Evolutionary conservation across 2,113 vertebrate species (phyloP).

Genomic region (Cyprinodon brontotheroides): DNA sequence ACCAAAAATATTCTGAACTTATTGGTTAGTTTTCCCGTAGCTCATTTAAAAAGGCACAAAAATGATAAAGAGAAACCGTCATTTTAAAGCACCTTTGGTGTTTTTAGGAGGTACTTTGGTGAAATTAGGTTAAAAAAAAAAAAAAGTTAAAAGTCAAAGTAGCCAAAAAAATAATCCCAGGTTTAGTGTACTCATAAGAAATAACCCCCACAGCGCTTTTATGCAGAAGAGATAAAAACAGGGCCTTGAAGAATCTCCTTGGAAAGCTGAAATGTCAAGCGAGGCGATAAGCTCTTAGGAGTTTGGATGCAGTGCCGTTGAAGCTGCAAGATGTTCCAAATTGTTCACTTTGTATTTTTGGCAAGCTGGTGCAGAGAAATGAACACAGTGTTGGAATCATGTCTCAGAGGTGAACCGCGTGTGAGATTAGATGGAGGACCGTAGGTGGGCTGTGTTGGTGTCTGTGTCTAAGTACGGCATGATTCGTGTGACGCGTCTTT

Average conservation of each 20-base stretch:
- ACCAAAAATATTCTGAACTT: conserved; percentile 29
- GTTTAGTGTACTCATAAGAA: conserved; percentile 63
- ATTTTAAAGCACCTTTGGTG: conserved; percentile 87
- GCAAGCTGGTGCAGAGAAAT: conserved; percentile 82
- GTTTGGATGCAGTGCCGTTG: conserved; percentile 43
- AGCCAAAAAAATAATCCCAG: conserved; percentile 57
- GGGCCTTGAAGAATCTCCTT: conserved; percentile 53
- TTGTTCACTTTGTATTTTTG: conserved; percentile 79
- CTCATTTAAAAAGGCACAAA: conserved; percentile 83
- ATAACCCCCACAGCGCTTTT: conserved; percentile 54
- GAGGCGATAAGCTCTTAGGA: conserved; percentile 41
- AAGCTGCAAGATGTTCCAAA: conserved; percentile 53
- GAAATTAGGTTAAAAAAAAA: conserved; percentile 68
- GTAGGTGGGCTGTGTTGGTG: conserved; percentile 43
- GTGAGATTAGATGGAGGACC: conserved; percentile 51
- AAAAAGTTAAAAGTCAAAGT: conserved; percentile 68
- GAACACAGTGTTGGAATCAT: conserved; percentile 88
- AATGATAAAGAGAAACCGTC: conserved; percentile 80
- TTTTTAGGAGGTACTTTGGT: conserved; percentile 84
- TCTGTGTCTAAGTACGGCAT: conserved; percentile 29
- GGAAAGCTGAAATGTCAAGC: conserved; percentile 55
- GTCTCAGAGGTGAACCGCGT: conserved; percentile 66
- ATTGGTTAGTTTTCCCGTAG: conserved; percentile 72
- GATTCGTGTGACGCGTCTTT: conserved; percentile 32
- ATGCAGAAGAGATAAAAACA: conserved; percentile 56